phyloP scores from a whole-genome alignment of 2,113 vertebrate genomes.

The Chaetura pelagica region DNA sequence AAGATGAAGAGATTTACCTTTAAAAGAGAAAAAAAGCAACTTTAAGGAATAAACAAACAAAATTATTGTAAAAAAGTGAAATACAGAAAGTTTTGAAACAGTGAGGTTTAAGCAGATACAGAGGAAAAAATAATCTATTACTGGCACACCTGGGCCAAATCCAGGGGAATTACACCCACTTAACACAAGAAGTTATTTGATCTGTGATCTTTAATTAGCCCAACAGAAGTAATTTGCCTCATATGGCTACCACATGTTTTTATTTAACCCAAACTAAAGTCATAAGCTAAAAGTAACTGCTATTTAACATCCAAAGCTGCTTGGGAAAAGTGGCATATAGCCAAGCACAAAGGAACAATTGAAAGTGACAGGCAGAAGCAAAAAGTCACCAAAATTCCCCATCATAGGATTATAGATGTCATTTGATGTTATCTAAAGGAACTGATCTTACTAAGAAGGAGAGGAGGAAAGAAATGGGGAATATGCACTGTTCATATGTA shows the following conservation, averaged over 20 bases:
- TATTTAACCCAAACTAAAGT: background rate
- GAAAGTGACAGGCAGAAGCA: slow-evolving; percentile 25
- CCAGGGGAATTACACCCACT: background rate
- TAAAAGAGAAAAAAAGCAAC: background rate
- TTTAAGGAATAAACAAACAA: background rate
- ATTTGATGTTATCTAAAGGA: background rate
- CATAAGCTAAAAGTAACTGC: background rate
- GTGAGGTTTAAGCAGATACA: background rate
- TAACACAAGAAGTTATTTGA: background rate
- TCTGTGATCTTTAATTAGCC: background rate
- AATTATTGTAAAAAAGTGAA: background rate
- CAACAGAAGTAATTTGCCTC: background rate
- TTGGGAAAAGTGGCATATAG: background rate
- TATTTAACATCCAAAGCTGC: slow-evolving; percentile 15
- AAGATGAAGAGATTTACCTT: background rate
- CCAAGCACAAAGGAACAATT: slow-evolving; percentile 1
- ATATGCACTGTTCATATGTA: background rate
- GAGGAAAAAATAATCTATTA: background rate
- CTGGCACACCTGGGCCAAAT: background rate
- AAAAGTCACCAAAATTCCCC: slow-evolving; percentile 1
- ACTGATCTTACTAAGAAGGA: background rate
- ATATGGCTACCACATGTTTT: background rate
- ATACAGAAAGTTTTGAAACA: background rate
- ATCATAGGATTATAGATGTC: background rate
- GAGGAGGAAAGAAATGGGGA: background rate